Percentiles rank a stretch among this genome's conserved stretches.
These are phyloP conservation scores for Cyanoramphus novaezelandiae DNA, from an alignment of 2,113 vertebrate species.

Conservation along the genomic window DNA sequence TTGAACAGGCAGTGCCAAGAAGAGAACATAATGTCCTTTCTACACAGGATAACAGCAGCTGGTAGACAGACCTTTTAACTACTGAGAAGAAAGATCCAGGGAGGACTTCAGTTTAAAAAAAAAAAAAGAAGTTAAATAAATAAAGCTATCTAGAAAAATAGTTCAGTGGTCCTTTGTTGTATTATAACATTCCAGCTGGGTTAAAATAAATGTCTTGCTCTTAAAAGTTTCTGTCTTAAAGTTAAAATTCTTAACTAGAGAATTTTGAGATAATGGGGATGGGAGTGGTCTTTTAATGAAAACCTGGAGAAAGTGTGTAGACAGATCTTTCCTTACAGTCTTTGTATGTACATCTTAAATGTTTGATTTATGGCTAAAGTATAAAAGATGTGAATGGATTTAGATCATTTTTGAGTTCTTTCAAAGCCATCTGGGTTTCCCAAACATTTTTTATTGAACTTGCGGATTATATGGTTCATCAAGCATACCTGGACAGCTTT, in stretches of 20 bases:
- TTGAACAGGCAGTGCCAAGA: not conserved
- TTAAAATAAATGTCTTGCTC: not conserved
- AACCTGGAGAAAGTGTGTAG: not conserved
- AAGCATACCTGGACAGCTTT: not conserved
- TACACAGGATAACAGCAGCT: not conserved
- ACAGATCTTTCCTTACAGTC: not conserved
- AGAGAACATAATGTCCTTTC: not conserved
- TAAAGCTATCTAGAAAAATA: not conserved
- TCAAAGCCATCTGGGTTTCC: not conserved
- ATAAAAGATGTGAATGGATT: not conserved
- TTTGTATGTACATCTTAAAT: not conserved
- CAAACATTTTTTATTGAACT: not conserved
- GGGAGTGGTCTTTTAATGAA: not conserved
- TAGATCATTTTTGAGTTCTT: not conserved
- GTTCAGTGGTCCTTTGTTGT: not conserved
- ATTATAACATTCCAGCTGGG: not conserved
- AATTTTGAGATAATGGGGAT: not conserved
- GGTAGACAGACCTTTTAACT: not conserved
- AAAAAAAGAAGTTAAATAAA: not conserved
- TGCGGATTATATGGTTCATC: not conserved
- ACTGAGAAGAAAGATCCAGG: not conserved
- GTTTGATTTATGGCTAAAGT: not conserved
- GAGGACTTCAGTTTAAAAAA: not conserved
- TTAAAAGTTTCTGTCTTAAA: not conserved
- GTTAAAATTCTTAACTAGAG: not conserved